A percentile compares a stretch with the other conserved stretches of the same genome.
These are phyloP conservation scores for Platyrinchus mystaceus DNA, from an alignment of 2,797 vertebrate species.

Conservation along the genomic window DNA sequence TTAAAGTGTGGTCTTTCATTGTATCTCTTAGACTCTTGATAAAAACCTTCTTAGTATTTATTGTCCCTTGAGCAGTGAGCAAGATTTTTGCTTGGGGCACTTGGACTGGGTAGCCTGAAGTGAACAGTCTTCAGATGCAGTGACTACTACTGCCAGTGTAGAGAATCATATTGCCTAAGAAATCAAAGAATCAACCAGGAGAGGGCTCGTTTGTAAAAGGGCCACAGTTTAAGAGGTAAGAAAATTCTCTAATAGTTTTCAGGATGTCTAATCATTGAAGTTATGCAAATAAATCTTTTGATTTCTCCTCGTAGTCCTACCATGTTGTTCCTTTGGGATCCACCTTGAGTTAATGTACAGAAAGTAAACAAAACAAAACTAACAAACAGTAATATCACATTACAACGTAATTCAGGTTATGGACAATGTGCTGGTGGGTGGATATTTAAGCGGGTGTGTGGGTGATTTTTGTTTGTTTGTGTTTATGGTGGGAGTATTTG, in stretches of 20 bases:
- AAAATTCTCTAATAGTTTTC: slow-evolving; percentile 35
- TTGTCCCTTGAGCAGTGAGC: not conserved
- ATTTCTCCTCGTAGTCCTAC: slow-evolving; percentile 12
- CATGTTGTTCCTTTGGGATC: slow-evolving; percentile 3
- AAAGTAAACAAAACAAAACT: slow-evolving; percentile 2
- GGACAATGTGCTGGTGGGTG: not conserved
- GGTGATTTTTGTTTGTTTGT: not conserved
- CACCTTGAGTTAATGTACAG: slow-evolving; percentile 32
- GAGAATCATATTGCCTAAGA: not conserved
- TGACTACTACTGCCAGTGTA: not conserved
- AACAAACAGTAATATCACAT: not conserved
- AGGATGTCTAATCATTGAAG: slow-evolving; percentile 47
- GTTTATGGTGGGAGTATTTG: not conserved
- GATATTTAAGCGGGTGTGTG: not conserved
- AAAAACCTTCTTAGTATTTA: not conserved
- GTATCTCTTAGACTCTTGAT: not conserved
- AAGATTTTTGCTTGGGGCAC: not conserved
- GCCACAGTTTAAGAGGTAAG: slow-evolving; percentile 23
- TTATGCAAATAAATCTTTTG: slow-evolving; percentile 45
- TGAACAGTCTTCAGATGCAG: not conserved
- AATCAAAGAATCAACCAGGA: not conserved
- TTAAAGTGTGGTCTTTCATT: not conserved
- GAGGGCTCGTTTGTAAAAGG: not conserved
- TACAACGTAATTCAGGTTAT: slow-evolving; percentile 41
- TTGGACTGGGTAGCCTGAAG: not conserved